Percentiles rank a stretch among this genome's conserved stretches.
Conservation (phyloP, 2,113 vertebrate genomes). For the Mixornis gularis region DNA sequence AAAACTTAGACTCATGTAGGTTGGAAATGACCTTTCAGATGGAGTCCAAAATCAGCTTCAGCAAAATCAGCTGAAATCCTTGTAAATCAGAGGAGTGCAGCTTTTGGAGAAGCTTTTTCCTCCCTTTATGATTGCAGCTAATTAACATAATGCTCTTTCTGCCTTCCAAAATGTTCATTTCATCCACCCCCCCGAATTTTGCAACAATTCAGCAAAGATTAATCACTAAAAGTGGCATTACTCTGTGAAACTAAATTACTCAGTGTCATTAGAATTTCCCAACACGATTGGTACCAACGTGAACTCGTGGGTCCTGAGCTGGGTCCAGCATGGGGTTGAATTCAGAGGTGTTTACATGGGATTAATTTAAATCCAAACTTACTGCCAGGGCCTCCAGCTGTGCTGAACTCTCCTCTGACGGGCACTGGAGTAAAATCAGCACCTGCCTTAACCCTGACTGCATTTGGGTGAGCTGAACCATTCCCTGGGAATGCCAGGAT, state of each 20-base stretch:
- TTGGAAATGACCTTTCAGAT: background rate
- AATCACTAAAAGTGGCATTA: background rate
- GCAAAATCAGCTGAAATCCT: conserved; percentile 35
- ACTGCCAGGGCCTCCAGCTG: background rate
- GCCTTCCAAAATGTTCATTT: background rate
- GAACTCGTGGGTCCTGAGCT: background rate
- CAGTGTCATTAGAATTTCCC: background rate
- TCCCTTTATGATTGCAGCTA: conserved; percentile 12
- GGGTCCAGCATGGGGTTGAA: background rate
- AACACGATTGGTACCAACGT: fast-evolving
- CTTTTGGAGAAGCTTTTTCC: background rate
- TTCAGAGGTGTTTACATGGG: background rate
- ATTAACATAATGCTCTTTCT: conserved; percentile 32
- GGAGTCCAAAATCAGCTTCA: background rate
- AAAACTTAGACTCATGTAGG: background rate
- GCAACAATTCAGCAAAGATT: background rate
- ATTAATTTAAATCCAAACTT: background rate
- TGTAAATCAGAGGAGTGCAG: background rate
- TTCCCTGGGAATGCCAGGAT: background rate
- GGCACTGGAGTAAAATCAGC: background rate
- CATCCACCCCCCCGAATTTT: background rate
- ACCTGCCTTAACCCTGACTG: background rate
- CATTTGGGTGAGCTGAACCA: background rate
- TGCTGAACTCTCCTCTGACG: background rate
- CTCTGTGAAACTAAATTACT: background rate